Evolutionary conservation across 2,888 invertebrate genomes (phyloP).

Genomic region (Hypena proboscidalis): DNA sequence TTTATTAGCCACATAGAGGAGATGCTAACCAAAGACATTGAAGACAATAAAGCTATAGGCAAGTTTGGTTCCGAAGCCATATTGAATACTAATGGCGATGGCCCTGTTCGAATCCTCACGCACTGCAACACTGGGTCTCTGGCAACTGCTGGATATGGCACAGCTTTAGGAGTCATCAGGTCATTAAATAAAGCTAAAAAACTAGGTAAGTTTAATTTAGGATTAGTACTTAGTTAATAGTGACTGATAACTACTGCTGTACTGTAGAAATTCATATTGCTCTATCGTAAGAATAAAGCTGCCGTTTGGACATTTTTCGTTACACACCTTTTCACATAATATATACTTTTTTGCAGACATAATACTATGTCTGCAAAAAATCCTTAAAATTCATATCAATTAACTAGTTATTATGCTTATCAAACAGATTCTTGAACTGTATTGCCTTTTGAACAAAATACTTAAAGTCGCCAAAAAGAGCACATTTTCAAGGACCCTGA

Average conservation of each 20-base stretch:
- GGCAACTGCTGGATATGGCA: conserved; percentile 98
- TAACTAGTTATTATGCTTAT: no score
- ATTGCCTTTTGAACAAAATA: no score
- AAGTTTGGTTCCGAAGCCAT: conserved; percentile 93
- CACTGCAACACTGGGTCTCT: conserved; percentile 99
- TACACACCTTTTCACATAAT: no score
- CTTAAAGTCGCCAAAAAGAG: no score
- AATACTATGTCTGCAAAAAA: no score
- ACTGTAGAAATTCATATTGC: no score
- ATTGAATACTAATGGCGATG: conserved; percentile 85
- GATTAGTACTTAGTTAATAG: neutral
- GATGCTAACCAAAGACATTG: conserved; percentile 94
- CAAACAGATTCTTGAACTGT: no score
- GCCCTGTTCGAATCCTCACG: conserved; percentile 91
- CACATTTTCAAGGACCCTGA: no score
- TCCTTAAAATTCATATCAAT: no score
- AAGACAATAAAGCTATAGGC: conserved; percentile 95
- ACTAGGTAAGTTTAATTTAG: conserved; percentile 88
- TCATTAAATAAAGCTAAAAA: conserved; percentile 89
- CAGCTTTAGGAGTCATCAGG: conserved; percentile 98
- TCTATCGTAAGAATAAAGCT: no score
- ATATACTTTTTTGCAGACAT: no score
- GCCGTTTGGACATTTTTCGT: no score
- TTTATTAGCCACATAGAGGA: conserved; percentile 91
- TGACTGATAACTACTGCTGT: neutral